A percentile compares a stretch with the other conserved stretches of the same genome.
phyloP scores from a whole-genome alignment of 2,113 vertebrate genomes.

The Mus musculus region DNA sequence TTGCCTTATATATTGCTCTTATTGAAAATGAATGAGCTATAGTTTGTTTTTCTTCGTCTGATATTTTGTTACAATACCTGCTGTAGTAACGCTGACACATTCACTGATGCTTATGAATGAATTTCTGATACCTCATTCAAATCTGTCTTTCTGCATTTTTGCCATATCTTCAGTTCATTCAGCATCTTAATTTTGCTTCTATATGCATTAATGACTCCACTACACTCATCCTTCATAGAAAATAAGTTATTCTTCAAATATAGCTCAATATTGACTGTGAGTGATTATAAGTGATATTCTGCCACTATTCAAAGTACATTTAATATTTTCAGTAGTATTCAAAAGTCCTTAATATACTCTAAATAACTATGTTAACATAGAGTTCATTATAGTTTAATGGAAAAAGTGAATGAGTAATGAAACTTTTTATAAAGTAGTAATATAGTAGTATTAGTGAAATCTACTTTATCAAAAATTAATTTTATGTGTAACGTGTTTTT shows the following conservation, averaged over 20 bases:
- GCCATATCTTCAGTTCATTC: not conserved
- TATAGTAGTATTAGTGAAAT: not conserved
- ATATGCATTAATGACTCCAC: not conserved
- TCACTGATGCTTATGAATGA: not conserved
- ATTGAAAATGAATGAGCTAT: slow-evolving; percentile 48
- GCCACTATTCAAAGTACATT: not conserved
- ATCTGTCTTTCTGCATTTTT: not conserved
- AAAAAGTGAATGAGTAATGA: not conserved
- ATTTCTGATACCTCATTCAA: not conserved
- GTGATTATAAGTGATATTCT: not conserved
- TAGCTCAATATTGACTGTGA: not conserved
- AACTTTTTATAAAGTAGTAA: not conserved
- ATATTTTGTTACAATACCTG: not conserved
- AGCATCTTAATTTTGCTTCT: slow-evolving; percentile 15
- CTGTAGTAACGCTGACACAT: not conserved
- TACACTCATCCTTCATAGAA: not conserved
- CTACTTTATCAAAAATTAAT: not conserved
- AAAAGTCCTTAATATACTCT: not conserved
- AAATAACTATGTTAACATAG: not conserved
- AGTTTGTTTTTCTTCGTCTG: slow-evolving; percentile 25
- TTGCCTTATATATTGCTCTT: not conserved
- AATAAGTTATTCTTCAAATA: not conserved
- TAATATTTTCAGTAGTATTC: not conserved
- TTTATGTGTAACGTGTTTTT: slow-evolving; percentile 12
- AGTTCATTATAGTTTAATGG: not conserved